Conservation (phyloP, 2,797 vertebrate genomes). For the Alectoris magna region DNA sequence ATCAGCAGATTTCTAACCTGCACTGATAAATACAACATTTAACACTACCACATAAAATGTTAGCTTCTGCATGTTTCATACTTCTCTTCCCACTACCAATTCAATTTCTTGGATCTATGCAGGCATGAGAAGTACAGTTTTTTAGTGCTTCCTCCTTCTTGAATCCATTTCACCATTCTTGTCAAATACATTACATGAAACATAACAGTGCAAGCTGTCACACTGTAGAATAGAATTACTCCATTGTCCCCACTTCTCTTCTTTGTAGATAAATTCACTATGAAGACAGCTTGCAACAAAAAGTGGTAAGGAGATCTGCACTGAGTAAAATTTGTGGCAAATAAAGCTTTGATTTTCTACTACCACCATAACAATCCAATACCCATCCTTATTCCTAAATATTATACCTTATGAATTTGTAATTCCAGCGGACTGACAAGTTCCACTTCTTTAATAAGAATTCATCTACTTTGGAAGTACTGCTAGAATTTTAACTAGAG, state of each 20-base stretch:
- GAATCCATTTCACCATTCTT: background rate
- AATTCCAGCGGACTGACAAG: background rate
- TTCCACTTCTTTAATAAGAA: background rate
- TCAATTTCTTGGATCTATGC: background rate
- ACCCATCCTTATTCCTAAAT: background rate
- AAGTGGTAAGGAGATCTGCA: background rate
- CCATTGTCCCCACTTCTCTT: background rate
- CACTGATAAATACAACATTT: background rate
- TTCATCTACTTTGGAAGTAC: background rate
- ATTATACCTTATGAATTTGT: background rate
- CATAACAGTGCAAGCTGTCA: background rate
- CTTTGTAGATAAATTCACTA: background rate
- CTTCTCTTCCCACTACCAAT: background rate
- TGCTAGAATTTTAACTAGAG: background rate
- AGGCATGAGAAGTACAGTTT: background rate
- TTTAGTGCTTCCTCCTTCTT: background rate
- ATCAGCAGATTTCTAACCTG: background rate
- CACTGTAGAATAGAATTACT: background rate
- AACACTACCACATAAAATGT: background rate
- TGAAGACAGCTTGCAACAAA: background rate
- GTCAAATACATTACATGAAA: background rate
- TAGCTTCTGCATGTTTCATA: background rate
- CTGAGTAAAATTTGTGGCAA: background rate
- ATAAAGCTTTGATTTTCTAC: background rate
- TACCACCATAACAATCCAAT: background rate